phyloP scores from a whole-genome alignment of 2,888 invertebrate species.

The Trachelus iudaicus region DNA sequence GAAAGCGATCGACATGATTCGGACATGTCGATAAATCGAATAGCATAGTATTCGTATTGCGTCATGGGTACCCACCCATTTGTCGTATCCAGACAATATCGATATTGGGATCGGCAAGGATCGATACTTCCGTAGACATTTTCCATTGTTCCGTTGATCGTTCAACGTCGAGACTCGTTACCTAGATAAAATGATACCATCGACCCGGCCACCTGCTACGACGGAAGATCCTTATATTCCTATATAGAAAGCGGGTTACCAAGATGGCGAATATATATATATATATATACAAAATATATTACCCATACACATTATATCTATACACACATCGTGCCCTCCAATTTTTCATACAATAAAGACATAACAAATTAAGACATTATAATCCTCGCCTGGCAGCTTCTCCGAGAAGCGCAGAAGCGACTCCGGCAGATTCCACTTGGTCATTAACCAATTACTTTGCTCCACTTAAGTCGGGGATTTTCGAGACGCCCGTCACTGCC shows the following conservation, averaged over 20 bases:
- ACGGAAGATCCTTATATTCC: neutral
- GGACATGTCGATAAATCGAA: conserved; percentile 44
- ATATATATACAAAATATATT: neutral
- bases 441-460: conserved; percentile 42
- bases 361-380: neutral
- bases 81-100: neutral
- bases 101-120: neutral
- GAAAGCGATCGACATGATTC: conserved; percentile 31
- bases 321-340: neutral
- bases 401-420: neutral
- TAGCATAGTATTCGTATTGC: neutral
- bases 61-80: neutral
- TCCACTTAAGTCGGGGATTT: conserved; percentile 16
- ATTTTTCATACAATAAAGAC: neutral
- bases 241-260: neutral
- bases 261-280: neutral
- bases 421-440: conserved; percentile 25
- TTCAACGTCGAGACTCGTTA: neutral
- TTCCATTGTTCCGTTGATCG: neutral
- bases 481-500: conserved; percentile 15
- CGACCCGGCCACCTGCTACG: neutral
- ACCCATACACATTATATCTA: neutral
- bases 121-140: neutral
- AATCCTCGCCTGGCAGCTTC: neutral
- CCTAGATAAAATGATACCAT: neutral